Conservation (phyloP, 2,797 vertebrate genomes). For the Hylomyscus alleni region DNA sequence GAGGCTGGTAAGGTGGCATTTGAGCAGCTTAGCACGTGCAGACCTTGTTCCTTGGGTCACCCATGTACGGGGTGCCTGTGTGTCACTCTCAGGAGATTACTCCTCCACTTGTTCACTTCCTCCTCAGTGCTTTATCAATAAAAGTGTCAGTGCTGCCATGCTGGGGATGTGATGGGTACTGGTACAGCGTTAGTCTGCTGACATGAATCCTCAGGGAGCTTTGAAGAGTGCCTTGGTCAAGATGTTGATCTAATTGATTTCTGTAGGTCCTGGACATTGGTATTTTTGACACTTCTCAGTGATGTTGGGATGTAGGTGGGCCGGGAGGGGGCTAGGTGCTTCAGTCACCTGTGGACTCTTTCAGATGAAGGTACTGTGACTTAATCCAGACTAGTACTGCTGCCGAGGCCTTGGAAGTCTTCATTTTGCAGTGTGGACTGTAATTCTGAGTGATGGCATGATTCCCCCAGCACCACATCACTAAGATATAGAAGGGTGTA, state of each 20-base stretch:
- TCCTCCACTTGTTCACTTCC: not conserved
- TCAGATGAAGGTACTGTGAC: not conserved
- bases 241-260: not conserved
- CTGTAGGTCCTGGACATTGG: not conserved
- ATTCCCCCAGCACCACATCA: conserved; percentile 53
- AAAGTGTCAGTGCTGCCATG: conserved; percentile 44
- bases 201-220: not conserved
- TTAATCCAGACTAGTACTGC: conserved; percentile 1
- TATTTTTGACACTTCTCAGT: not conserved
- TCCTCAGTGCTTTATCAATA: conserved; percentile 23
- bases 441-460: conserved; percentile 53
- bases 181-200: not conserved
- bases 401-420: not conserved
- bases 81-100: not conserved
- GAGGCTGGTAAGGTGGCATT: conserved; percentile 13
- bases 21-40: not conserved
- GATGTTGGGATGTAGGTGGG: not conserved
- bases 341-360: not conserved
- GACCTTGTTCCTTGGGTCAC: not conserved
- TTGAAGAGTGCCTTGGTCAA: not conserved
- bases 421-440: conserved; percentile 47
- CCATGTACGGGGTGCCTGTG: not conserved
- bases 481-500: conserved; percentile 54
- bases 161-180: not conserved
- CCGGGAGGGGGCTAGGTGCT: not conserved